Evolutionary conservation across 2,888 invertebrate genomes (phyloP).

Genomic region (Stenoptilia bipunctidactyla): DNA sequence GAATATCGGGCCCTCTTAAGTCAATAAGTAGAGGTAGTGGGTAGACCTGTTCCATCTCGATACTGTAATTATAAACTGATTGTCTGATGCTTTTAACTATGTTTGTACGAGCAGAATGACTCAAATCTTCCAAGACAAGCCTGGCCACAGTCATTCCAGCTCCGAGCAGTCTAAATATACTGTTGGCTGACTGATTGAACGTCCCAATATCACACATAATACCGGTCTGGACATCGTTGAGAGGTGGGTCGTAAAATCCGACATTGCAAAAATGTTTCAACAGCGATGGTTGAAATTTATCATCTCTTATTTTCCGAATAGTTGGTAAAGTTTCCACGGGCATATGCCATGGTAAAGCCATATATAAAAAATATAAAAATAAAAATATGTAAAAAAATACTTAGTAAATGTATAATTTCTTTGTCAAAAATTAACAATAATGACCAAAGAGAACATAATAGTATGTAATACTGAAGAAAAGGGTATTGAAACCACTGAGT

Average conservation of each 20-base stretch:
- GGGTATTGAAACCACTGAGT: too few relatives aligned
- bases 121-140: constrained; percentile 49
- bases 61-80: constrained; percentile 60
- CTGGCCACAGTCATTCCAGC: constrained; percentile 60
- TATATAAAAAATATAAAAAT: too few relatives aligned
- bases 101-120: constrained; percentile 50
- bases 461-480: too few relatives aligned
- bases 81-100: constrained; percentile 55
- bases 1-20: constrained; percentile 47
- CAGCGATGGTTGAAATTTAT: constrained; percentile 27
- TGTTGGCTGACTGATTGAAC: constrained; percentile 41
- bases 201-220: constrained; percentile 57
- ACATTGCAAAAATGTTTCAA: constrained; percentile 47
- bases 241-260: constrained; percentile 41
- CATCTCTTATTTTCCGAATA: constrained; percentile 21
- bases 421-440: too few relatives aligned
- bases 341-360: constrained; percentile 60
- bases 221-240: constrained; percentile 53
- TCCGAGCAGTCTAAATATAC: constrained; percentile 53
- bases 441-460: too few relatives aligned
- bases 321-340: constrained; percentile 38
- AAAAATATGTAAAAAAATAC: too few relatives aligned
- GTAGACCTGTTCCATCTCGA: constrained; percentile 55
- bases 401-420: too few relatives aligned
- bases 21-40: constrained; percentile 59